A percentile compares a stretch with the other conserved stretches of the same genome.
phyloP scores from a whole-genome alignment of 92 coral and sea anemone species.

The Umimayanthus chanpuru region DNA sequence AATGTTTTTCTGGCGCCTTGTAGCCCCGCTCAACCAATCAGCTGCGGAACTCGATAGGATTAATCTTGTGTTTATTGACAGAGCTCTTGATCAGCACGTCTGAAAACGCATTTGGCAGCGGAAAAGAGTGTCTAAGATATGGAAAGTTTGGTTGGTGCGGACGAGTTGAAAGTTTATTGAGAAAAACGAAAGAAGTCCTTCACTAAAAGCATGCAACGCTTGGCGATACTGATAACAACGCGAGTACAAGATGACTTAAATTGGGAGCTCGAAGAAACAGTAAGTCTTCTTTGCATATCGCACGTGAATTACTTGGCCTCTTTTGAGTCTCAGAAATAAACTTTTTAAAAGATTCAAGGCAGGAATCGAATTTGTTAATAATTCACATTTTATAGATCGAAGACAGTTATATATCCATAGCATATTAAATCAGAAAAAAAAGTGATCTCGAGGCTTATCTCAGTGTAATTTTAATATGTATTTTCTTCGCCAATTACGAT shows the following conservation, averaged over 20 bases:
- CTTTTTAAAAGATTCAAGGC: neutral
- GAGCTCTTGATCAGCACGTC: neutral
- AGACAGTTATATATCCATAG: neutral
- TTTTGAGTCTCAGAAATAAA: neutral
- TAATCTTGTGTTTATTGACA: constrained; percentile 13
- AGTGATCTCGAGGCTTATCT: neutral
- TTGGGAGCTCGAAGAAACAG: constrained; percentile 4
- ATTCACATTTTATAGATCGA: neutral
- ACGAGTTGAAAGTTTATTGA: neutral
- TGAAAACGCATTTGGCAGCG: neutral
- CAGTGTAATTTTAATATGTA: neutral
- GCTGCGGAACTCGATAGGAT: neutral
- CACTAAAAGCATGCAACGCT: neutral
- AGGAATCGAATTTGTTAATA: neutral
- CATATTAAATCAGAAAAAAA: neutral
- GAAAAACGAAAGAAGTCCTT: neutral
- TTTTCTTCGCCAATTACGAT: constrained; percentile 2
- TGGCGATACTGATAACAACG: neutral
- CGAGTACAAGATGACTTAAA: neutral
- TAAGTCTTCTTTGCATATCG: neutral
- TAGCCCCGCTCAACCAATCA: neutral
- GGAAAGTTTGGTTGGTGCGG: neutral
- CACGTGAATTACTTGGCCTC: neutral
- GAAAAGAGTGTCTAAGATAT: neutral
- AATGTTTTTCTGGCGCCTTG: neutral